phyloP scores from a whole-genome alignment of 1,140 invertebrate species.

The Lepidurus apus region DNA sequence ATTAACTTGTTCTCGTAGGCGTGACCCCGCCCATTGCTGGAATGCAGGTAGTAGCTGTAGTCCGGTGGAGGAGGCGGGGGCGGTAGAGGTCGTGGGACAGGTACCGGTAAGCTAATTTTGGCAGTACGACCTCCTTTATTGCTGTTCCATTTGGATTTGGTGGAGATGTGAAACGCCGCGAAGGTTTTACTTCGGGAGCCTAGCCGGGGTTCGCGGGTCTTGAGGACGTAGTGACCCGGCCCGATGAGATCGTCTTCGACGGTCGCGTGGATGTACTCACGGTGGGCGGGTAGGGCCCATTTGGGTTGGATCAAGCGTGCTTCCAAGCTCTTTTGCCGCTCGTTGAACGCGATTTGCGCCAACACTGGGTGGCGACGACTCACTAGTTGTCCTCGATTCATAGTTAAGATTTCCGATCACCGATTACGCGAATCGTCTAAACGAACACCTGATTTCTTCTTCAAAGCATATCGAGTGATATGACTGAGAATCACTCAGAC shows the following conservation, averaged over 20 bases:
- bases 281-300: background rate
- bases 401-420: background rate
- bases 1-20: background rate
- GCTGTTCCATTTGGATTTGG: background rate
- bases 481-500: no score
- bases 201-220: background rate
- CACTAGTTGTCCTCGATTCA: conserved; percentile 25
- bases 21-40: background rate
- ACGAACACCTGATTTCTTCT: no score
- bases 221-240: background rate
- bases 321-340: conserved; percentile 29
- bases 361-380: conserved; percentile 30
- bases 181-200: background rate
- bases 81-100: background rate
- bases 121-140: background rate
- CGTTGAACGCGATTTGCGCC: conserved; percentile 32
- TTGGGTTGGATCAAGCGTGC: background rate
- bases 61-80: background rate
- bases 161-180: background rate
- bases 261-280: conserved; percentile 28
- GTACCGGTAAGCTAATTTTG: background rate
- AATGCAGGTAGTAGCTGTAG: background rate
- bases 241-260: conserved; percentile 34
- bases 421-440: no score
- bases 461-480: no score